Evolutionary conservation across 2,797 vertebrate genomes (phyloP).

Genomic region (Coregonus ussuriensis): DNA sequence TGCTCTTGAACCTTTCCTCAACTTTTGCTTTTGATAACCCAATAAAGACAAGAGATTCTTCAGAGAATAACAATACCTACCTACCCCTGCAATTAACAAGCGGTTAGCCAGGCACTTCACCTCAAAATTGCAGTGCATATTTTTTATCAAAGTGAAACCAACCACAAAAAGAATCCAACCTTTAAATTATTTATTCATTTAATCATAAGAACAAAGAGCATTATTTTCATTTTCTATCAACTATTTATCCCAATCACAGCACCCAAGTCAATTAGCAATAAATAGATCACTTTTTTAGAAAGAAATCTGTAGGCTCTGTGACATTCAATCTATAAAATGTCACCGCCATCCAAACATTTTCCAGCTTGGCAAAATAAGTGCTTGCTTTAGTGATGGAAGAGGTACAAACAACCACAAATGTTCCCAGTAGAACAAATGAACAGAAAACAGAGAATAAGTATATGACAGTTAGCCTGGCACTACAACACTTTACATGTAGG

Average conservation of each 20-base stretch:
- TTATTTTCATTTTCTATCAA: conserved; percentile 56
- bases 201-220: conserved; percentile 48
- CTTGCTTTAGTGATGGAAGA: too few species aligned
- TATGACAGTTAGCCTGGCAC: too few species aligned
- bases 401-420: too few species aligned
- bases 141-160: conserved; percentile 36
- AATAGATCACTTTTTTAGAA: conserved; percentile 13
- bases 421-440: too few species aligned
- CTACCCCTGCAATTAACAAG: conserved; percentile 7
- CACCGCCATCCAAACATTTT: too few species aligned
- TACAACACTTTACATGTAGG: too few species aligned
- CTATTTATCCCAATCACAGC: conserved; percentile 49
- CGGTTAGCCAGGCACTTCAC: conserved; percentile 14
- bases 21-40: background rate
- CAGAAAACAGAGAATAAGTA: too few species aligned
- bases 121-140: conserved; percentile 15
- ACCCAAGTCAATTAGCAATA: conserved; percentile 49
- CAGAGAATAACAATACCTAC: background rate
- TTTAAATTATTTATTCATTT: conserved; percentile 40
- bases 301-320: conserved; percentile 46
- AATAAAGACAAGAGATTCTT: background rate
- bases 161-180: conserved; percentile 51
- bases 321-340: conserved; percentile 38
- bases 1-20: too few species aligned
- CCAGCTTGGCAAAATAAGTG: too few species aligned